Base-by-base conservation (phyloP, 2,113 vertebrate species). In the Leiothrix lutea region DNA sequence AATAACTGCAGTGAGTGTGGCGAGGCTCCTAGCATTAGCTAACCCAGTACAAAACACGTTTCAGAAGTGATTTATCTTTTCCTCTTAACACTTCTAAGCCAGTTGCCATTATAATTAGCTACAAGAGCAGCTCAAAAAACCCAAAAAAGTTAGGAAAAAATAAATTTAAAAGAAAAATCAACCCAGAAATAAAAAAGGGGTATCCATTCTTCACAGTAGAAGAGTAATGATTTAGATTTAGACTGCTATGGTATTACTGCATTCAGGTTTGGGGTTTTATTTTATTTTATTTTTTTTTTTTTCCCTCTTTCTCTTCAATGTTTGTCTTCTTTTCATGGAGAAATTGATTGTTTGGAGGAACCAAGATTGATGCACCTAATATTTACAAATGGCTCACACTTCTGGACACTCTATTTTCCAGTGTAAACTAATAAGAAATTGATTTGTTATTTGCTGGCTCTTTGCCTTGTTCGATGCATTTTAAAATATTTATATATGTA, bases 371-470 rank as follows among this genome's bases (percentile, higher is more conserved):
- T 95, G 82, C 23, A 61, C 64, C 67, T 82, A 80, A 94, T 96
- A 92, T 85, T 96, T 95, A 92, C 80, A 65, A 93, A 80, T 0
- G 40, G 36, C 45, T 90, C 60, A 69, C 53, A 90, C 56, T 94
- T 95, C 80, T 86, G 90, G 91, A 87, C 91, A 94, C 87, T 88
- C 69, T 83, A 48, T 95, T 97, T 90, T 84, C 88, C 51, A 8
- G n/a, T 93, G 80, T 85, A 96, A 95, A 81, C 67, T 95, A 89
- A 93, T 95, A 97, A 95, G 90, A 88, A 94, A 90, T 94, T 90
- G 90, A 96, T 97, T 92, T 95, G 91, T 84, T 94, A 81, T 61
- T 64, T 74, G 16, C 62, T 62, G 40, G 22, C 47, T 78, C 70
- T 90, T 92, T 0, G 5, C 62, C 48, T 62, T 80, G 47, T 90